A percentile compares a stretch with the other conserved stretches of the same genome.
These are phyloP conservation scores for Ameiurus melas DNA, from an alignment of 2,113 vertebrate species.

Conservation along the genomic window DNA sequence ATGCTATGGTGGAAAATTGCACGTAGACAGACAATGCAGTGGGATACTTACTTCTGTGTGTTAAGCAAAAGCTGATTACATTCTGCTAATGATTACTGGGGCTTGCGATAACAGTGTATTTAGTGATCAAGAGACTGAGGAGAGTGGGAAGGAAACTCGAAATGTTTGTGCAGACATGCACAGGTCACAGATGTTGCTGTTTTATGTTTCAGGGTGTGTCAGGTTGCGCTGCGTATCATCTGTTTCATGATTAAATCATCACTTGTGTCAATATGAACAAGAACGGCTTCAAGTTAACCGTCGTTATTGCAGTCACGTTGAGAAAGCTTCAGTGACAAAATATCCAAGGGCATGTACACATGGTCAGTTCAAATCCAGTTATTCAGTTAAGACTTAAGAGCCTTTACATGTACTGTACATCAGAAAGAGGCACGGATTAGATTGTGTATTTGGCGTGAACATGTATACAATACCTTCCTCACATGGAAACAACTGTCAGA, in stretches of 20 bases:
- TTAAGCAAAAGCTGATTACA: background rate
- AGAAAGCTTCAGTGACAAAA: background rate
- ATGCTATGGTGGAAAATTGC: background rate
- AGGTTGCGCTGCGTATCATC: slow-evolving; percentile 40
- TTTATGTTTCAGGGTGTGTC: slow-evolving; percentile 44
- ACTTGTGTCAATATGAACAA: slow-evolving; percentile 45
- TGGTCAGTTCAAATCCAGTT: background rate
- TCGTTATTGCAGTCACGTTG: background rate
- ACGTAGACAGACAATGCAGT: too few relatives aligned
- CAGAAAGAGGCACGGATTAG: slow-evolving; percentile 12
- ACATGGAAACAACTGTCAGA: background rate
- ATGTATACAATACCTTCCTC: slow-evolving; percentile 27
- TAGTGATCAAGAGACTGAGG: background rate
- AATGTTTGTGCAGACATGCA: background rate
- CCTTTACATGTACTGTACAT: background rate
- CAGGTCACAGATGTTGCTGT: slow-evolving; percentile 26
- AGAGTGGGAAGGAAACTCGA: background rate
- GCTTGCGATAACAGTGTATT: background rate
- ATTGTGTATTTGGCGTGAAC: slow-evolving; percentile 29
- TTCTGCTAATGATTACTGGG: background rate
- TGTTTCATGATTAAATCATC: slow-evolving; percentile 59
- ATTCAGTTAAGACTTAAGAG: background rate
- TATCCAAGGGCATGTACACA: background rate
- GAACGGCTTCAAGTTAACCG: background rate
- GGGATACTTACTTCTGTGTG: background rate